Evolutionary conservation across 2,797 vertebrate species (phyloP), one percentile per base, ranked within the genome.

Genomic region (Peromyscus melanophrys): DNA sequence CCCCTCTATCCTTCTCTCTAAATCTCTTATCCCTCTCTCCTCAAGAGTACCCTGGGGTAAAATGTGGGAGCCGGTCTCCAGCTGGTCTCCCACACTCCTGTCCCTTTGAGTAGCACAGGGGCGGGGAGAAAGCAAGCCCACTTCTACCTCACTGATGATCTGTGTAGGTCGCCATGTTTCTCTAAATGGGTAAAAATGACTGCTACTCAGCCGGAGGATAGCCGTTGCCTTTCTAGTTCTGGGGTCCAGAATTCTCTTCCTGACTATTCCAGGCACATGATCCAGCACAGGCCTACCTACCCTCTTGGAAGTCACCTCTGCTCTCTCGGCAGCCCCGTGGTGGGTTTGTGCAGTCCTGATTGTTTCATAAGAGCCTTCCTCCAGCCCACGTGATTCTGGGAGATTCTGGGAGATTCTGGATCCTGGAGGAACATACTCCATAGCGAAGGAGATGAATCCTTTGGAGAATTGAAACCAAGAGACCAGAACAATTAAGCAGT

Each of bases 401-500:
- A 94, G 73, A 92, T 55, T 65, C 65, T 55, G 71, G 85, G 71
- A 94, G 73, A 90, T 55, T 65, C 65, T 25, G 27, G 29, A 61
- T 46, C 57, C 61, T 59, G 17, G 16, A 31, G 16, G 40, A 29
- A 46, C 43, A n/a, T 13, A 73, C 5, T 67, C 29, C 81, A 73
- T 16, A 34, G 29, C 29, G n/a, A 81, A 65, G 78, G 65, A 77
- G 76, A 80, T 31, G 4, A 69, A 73, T 67, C 17, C 25, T 90
- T 76, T 43, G 75, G 37, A 80, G 75, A 90, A 92, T 85, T 81
- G 77, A 90, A 92, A 82, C 16, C 61, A 43, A 63, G 73, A 90
- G 29, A 34, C 9, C 63, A 75, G n/a, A n/a, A 57, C 55, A 55
- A 27, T 40, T 11, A 46, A 37, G 31, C 14, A 6, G 75, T 27